These are phyloP conservation scores for Agonopterix subpropinquella DNA, from an alignment of 2,888 invertebrate genomes.

Conservation along the genomic window DNA sequence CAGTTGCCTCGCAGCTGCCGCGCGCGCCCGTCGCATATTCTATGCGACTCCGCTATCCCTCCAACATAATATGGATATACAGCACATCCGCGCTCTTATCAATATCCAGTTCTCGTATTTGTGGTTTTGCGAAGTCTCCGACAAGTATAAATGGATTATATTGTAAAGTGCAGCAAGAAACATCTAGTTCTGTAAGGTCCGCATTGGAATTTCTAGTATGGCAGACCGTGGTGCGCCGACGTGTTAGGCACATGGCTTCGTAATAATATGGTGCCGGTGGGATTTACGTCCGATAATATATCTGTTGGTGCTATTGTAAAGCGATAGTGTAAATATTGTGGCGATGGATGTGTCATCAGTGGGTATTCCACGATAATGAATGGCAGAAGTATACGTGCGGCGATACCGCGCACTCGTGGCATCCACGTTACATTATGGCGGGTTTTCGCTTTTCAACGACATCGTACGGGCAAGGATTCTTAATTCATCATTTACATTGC, in stretches of 20 bases:
- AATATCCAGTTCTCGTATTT: conserved; percentile 67
- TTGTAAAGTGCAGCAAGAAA: conserved; percentile 63
- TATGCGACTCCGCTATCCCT: conserved; percentile 59
- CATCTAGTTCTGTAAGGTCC: conserved; percentile 60
- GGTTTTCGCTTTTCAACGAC: conserved; percentile 37
- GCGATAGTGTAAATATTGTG: conserved; percentile 44
- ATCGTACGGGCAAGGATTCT: conserved; percentile 11
- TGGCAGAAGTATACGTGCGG: conserved; percentile 18
- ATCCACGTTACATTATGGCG: conserved; percentile 65
- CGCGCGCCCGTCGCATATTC: conserved; percentile 66
- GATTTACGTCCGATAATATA: conserved; percentile 47
- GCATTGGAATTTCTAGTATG: conserved; percentile 71
- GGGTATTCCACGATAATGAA: conserved; percentile 14
- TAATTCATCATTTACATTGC: conserved; percentile 2
- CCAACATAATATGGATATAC: conserved; percentile 72
- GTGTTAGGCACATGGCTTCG: conserved; percentile 70
- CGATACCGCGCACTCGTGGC: conserved; percentile 59
- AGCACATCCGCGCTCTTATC: conserved; percentile 65
- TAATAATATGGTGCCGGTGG: conserved; percentile 62
- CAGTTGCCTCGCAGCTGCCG: conserved; percentile 72
- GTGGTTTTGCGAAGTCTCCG: conserved; percentile 71
- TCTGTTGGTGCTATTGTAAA: conserved; percentile 37
- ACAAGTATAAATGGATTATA: conserved; percentile 74
- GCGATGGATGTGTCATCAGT: conserved; percentile 7
- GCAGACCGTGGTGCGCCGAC: conserved; percentile 62